Base-by-base conservation (phyloP, 2,113 vertebrate genomes). In the Brienomyrus longianalis region DNA sequence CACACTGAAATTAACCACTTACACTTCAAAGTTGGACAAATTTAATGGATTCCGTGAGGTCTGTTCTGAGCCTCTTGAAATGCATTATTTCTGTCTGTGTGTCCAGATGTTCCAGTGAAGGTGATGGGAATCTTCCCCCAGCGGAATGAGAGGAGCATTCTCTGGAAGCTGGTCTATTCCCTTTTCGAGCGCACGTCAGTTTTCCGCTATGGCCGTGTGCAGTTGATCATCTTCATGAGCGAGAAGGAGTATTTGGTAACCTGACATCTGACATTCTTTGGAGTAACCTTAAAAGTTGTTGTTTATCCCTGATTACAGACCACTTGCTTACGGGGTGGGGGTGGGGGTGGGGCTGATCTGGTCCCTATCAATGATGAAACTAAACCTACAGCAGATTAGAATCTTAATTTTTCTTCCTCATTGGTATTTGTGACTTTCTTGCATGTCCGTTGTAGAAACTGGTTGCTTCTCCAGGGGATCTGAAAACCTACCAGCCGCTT, bases 191-290 rank as follows among this genome's bases (percentile, higher is more conserved):
- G 96, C 89, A 92, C 70, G 90, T 99, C 98, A 83, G 56, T 99
- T 91, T 99, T 93, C 95, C 96, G 90, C 94, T 98, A 96, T 0
- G 98, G 98, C 92, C 97, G 98, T 93, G 31, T 97, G 89, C 97
- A 99, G 92, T 93, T 99, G 88, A 96, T 98, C 94, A 31, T 99
- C 91, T 98, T 99, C 91, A 91, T 99, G 35, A 96, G 94, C 86
- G 97, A 99, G 95, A 97, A 89, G 89, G 96, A 98, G 90, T 99
- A 96, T 91, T 92, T 92, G 94, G 98, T 99, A 96, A 62, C 95
- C 48, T 66, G 43, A 59, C 8, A 56, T 3, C n/a, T n/a, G n/a
- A n/a, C 2, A 62, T 66, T 23, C 19, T 9, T 45, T n/a, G 3
- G 27, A 43, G 6, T 31, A 31, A 70, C 62, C n/a, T 70, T 70